Percentiles rank a stretch among this genome's conserved stretches.
Conservation (phyloP, 23 tunicate species). For the Aplidium turbinatum region DNA sequence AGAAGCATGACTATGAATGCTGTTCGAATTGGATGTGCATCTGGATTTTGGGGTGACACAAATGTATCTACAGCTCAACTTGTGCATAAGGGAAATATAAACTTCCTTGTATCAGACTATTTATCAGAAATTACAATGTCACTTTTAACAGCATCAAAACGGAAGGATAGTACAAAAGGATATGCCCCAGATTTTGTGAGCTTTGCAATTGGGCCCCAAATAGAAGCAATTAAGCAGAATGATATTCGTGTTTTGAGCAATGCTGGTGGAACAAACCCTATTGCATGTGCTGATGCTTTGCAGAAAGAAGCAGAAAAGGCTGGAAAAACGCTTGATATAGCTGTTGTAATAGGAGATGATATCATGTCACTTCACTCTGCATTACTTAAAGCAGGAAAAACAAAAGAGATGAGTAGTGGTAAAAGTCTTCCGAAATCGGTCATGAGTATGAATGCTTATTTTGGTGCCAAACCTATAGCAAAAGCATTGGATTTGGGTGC, state of each 20-base stretch:
- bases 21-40: conserved; percentile 86
- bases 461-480: conserved; percentile 81
- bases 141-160: conserved; percentile 73
- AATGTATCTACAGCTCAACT: conserved; percentile 68
- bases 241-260: conserved; percentile 67
- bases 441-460: conserved; percentile 95
- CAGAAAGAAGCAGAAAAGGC: conserved; percentile 38
- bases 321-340: conserved; percentile 46
- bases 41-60: conserved; percentile 98
- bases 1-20: too few species aligned
- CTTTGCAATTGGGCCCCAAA: conserved; percentile 56
- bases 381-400: conserved; percentile 10
- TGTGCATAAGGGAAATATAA: conserved; percentile 67
- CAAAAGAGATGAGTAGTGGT: conserved; percentile 50
- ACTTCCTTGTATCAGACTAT: conserved; percentile 86
- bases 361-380: conserved; percentile 33
- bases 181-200: conserved; percentile 93
- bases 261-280: conserved; percentile 97
- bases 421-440: conserved; percentile 45
- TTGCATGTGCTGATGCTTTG: conserved; percentile 73
- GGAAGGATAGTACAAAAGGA: conserved; percentile 68
- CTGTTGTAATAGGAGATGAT: conserved; percentile 78
- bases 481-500: conserved; percentile 85
- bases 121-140: conserved; percentile 98
- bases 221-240: conserved; percentile 43